Percentiles rank a stretch among this genome's conserved stretches.
Conservation (phyloP, 2,113 vertebrate species). For the Ovis aries region ARS-UI_Ramb_v3.0 NC_056077.1:10716501-10717000, state of each 20-base stretch:
- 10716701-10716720: neutral
- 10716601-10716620: neutral
- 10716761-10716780: too few relatives aligned
- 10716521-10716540: neutral
- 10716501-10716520: neutral
- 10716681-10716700: too few relatives aligned
- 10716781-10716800: neutral
- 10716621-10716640: rapidly evolving
- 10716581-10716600: too few relatives aligned
- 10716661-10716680: neutral
- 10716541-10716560: rapidly evolving
- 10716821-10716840: rapidly evolving
- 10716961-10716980: neutral
- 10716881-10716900: too few relatives aligned
- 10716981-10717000: neutral
- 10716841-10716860: rapidly evolving
- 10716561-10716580: neutral
- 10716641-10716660: neutral
- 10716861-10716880: neutral
- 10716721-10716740: neutral
- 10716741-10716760: neutral
- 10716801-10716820: neutral
- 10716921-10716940: neutral
- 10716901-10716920: rapidly evolving
- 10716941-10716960: neutral